A percentile compares a stretch with the other conserved stretches of the same genome.
These are phyloP conservation scores for Nesidiocoris tenuis DNA, from an alignment of 2,888 invertebrate genomes.

Conservation along the genomic window DNA sequence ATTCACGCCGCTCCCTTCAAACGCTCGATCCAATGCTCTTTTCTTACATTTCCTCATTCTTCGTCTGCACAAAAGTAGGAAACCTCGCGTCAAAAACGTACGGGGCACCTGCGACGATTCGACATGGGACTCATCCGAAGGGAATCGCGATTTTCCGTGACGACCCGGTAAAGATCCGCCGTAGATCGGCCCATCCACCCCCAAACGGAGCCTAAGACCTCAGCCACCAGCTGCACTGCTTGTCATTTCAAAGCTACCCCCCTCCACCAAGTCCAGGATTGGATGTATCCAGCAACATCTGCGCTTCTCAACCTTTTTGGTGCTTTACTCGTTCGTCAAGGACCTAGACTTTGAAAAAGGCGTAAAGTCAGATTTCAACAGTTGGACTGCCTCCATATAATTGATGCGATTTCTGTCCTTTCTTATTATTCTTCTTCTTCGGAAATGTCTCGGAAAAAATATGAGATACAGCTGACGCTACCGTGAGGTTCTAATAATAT, in stretches of 20 bases:
- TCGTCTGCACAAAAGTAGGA: too few relatives aligned
- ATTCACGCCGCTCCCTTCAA: too few relatives aligned
- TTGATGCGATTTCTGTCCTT: constrained; percentile 22
- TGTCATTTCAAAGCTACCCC: background rate
- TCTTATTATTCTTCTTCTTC: background rate
- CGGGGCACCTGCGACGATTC: constrained; percentile 38
- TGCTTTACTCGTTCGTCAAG: constrained; percentile 36
- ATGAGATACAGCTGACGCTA: background rate
- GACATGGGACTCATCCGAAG: constrained; percentile 23
- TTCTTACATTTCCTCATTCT: too few relatives aligned
- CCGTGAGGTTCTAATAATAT: background rate
- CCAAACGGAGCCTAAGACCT: constrained; percentile 5
- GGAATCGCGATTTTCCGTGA: constrained; percentile 20
- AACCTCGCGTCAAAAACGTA: too few relatives aligned
- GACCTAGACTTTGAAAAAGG: constrained; percentile 33
- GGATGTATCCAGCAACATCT: constrained; percentile 2
- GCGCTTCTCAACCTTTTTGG: constrained; percentile 7
- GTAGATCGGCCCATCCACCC: constrained; percentile 23
- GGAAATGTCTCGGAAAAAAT: background rate
- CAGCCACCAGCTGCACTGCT: background rate
- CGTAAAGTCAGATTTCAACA: constrained; percentile 39
- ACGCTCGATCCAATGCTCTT: too few relatives aligned
- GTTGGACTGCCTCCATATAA: constrained; percentile 18
- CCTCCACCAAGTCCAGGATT: background rate
- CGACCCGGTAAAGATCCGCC: constrained; percentile 19